Conservation (phyloP, 2,113 vertebrate species). For the Hepsetus odoe region DNA sequence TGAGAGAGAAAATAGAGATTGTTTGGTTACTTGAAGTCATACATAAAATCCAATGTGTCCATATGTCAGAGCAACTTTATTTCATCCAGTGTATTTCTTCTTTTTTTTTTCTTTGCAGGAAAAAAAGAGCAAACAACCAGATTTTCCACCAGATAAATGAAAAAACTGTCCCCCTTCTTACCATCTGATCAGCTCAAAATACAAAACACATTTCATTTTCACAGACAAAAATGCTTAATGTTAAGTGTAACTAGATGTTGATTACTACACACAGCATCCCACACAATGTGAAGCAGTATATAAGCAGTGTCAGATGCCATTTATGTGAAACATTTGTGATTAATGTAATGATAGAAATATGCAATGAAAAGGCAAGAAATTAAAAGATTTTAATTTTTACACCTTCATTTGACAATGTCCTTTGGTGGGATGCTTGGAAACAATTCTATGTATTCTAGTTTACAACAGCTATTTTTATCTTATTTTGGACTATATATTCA, state of each 20-base stretch:
- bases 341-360: neutral
- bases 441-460: neutral
- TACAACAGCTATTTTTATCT: neutral
- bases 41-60: too few relatives aligned
- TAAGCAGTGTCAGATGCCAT: too few relatives aligned
- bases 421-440: neutral
- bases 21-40: too few relatives aligned
- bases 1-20: too few relatives aligned
- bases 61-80: too few relatives aligned
- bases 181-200: neutral
- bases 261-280: neutral
- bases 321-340: too few relatives aligned
- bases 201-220: neutral
- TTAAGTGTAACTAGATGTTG: neutral
- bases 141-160: conserved; percentile 48
- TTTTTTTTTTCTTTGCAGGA: conserved; percentile 49
- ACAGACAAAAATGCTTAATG: neutral
- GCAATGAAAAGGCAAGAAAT: neutral
- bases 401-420: neutral
- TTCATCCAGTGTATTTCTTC: too few relatives aligned
- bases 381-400: too few relatives aligned
- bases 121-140: conserved; percentile 27
- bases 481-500: neutral
- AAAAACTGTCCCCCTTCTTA: conserved; percentile 59
- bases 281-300: neutral